Conservation (phyloP, 2,113 vertebrate species). For the Cyphomyrus discorhynchus region DNA sequence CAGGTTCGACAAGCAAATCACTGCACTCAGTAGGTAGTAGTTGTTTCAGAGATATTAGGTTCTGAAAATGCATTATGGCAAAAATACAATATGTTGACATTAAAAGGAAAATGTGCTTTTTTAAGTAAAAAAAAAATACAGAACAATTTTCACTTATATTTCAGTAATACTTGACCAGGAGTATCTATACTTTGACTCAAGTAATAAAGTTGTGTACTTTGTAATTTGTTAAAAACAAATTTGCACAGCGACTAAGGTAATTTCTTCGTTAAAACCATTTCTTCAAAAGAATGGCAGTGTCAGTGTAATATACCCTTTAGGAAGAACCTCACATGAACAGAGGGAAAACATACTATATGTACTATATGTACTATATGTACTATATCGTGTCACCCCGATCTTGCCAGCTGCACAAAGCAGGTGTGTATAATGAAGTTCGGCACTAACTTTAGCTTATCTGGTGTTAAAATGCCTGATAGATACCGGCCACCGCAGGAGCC, state of each 20-base stretch:
- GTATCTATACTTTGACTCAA: neutral
- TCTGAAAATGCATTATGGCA: neutral
- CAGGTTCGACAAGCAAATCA: neutral
- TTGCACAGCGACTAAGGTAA: neutral
- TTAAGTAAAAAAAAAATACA: too few species aligned
- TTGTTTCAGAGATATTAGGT: neutral
- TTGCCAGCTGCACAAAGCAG: neutral
- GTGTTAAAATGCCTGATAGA: neutral
- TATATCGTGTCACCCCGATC: neutral
- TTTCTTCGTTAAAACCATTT: neutral
- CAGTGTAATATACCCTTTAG: neutral
- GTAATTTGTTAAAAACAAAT: neutral
- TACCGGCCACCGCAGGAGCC: too few species aligned
- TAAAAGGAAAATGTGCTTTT: neutral
- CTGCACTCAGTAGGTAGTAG: neutral
- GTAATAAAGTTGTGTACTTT: neutral
- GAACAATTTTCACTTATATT: neutral
- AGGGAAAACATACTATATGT: neutral
- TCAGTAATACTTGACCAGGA: neutral
- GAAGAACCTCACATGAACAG: neutral
- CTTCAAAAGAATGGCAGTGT: neutral
- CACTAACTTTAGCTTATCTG: neutral
- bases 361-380: neutral
- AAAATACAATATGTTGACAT: neutral
- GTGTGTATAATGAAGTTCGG: neutral